Percentiles rank a stretch among this genome's conserved stretches.
phyloP scores from a whole-genome alignment of 2,113 vertebrate genomes.

The Trochalopteron elliotii region DNA sequence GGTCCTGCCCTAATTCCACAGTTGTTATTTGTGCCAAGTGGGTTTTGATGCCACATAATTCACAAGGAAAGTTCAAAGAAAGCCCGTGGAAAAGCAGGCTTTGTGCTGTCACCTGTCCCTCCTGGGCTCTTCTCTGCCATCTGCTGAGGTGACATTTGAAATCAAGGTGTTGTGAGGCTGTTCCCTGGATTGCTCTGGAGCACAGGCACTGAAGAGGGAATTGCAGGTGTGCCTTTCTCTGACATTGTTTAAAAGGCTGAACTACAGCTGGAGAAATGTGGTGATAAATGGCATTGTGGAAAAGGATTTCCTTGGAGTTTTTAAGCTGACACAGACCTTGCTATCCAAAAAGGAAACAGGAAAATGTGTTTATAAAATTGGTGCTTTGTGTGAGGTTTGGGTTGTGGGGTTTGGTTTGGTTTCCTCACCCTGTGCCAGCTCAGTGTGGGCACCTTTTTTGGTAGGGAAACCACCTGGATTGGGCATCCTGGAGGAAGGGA shows the following conservation, averaged over 20 bases:
- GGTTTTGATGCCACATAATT: background rate
- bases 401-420: background rate
- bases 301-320: background rate
- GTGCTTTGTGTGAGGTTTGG: background rate
- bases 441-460: background rate
- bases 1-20: background rate
- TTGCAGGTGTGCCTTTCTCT: background rate
- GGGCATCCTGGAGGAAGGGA: background rate
- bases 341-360: fast-evolving
- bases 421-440: background rate
- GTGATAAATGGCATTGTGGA: background rate
- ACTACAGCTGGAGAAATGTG: background rate
- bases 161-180: background rate
- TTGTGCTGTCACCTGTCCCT: background rate
- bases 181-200: too few relatives aligned
- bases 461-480: background rate
- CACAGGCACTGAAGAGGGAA: background rate
- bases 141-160: background rate
- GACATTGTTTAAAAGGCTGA: background rate
- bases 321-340: background rate
- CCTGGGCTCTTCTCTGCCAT: background rate
- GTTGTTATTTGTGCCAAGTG: background rate
- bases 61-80: background rate
- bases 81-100: background rate
- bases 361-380: background rate